These are phyloP conservation scores for Andrena marginata DNA, from an alignment of 2,888 invertebrate genomes.

Conservation along the genomic window DNA sequence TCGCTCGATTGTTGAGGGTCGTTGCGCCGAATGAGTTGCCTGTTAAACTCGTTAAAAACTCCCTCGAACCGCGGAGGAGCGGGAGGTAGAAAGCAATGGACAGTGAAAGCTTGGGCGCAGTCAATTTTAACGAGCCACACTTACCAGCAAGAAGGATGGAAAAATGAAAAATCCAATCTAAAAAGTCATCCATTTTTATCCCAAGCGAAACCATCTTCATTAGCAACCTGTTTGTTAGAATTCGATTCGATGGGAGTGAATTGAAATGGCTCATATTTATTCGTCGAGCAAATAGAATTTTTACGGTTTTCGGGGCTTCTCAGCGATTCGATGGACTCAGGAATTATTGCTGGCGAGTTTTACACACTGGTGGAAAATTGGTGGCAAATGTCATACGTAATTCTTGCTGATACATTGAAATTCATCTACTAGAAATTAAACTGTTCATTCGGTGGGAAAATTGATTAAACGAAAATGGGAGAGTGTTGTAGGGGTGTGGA, in stretches of 20 bases:
- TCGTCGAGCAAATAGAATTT: not conserved
- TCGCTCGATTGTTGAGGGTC: constrained; percentile 56
- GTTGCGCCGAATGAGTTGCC: constrained; percentile 64
- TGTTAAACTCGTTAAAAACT: constrained; percentile 64
- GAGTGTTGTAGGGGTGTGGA: no score
- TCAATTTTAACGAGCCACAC: constrained; percentile 54
- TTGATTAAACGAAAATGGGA: no score
- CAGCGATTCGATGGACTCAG: no score
- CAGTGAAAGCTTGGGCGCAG: constrained; percentile 34
- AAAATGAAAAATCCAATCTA: constrained; percentile 31
- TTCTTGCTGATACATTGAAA: no score
- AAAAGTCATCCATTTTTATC: constrained; percentile 1
- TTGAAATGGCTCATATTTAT: not conserved
- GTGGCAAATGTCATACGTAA: no score
- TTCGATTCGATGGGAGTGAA: not conserved
- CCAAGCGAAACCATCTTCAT: constrained; percentile 6
- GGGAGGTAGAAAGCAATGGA: constrained; percentile 40
- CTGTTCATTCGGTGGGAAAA: no score
- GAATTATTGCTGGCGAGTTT: no score
- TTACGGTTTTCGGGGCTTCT: not conserved
- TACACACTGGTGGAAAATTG: no score
- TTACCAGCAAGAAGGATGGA: constrained; percentile 21
- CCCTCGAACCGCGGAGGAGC: not conserved
- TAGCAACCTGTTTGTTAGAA: constrained; percentile 5
- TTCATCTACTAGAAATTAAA: no score